phyloP scores from a whole-genome alignment of 2,113 vertebrate species.

The Microtus montanus region DNA sequence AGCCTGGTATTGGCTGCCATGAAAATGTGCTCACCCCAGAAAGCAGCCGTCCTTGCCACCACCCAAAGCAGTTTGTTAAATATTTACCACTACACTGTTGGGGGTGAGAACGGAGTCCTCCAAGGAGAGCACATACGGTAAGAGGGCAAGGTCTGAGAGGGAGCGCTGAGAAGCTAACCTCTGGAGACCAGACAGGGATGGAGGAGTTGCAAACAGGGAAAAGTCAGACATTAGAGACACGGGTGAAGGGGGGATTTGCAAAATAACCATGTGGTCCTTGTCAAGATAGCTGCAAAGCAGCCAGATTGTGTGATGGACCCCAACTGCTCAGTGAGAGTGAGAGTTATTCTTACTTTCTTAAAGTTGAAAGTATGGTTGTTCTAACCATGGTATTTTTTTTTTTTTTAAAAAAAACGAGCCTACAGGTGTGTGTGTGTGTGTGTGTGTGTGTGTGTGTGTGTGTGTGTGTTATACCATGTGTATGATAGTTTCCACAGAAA shows the following conservation, averaged over 20 bases:
- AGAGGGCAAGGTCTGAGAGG: background rate
- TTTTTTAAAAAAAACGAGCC: background rate
- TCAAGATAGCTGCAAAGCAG: background rate
- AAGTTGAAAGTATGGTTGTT: no score
- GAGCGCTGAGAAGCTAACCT: background rate
- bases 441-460: background rate
- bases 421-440: background rate
- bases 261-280: background rate
- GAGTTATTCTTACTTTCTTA: background rate
- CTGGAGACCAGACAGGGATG: background rate
- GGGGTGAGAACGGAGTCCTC: background rate
- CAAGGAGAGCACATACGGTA: background rate
- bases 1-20: background rate
- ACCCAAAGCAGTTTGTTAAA: background rate
- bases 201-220: background rate
- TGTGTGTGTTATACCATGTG: background rate
- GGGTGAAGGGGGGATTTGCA: background rate
- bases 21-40: background rate
- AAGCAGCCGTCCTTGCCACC: background rate
- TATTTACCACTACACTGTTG: background rate
- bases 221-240: background rate
- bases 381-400: background rate
- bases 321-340: background rate
- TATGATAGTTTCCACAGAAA: background rate
- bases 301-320: background rate